phyloP scores from a whole-genome alignment of 2,888 invertebrate genomes.

The Sminthurides aquaticus region DNA sequence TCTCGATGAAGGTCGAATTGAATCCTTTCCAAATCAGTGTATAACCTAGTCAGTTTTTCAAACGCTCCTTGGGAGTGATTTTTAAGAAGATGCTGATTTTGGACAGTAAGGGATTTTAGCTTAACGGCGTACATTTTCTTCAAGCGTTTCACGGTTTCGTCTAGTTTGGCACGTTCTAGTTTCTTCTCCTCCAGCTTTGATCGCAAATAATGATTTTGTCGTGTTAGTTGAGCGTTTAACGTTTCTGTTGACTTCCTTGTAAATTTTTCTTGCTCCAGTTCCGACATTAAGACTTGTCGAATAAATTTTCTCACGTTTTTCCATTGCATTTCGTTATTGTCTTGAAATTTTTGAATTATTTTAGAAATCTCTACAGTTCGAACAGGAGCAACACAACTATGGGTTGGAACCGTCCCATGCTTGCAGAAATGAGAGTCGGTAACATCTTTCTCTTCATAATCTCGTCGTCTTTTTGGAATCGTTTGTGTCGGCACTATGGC shows the following conservation, averaged over 20 bases:
- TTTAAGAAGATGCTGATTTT: conserved; percentile 6
- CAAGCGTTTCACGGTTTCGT: conserved; percentile 3
- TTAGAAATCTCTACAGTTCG: not conserved
- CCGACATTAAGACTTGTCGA: conserved; percentile 7
- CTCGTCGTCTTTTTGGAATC: no score
- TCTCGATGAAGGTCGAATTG: conserved; percentile 2
- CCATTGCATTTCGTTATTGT: conserved; percentile 13
- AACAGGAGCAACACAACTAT: no score
- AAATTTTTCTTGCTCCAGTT: conserved; percentile 16
- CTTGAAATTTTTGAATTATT: not conserved
- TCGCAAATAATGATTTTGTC: conserved; percentile 14
- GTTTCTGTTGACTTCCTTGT: conserved; percentile 6
- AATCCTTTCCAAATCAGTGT: conserved; percentile 12
- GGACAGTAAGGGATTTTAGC: not conserved
- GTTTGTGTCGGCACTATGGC: no score
- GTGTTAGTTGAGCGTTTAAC: conserved; percentile 4
- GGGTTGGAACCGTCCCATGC: no score
- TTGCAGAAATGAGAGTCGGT: no score
- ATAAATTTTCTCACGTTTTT: conserved; percentile 11
- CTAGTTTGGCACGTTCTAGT: not conserved
- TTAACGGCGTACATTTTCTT: not conserved
- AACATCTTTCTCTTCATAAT: no score
- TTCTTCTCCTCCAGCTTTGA: conserved; percentile 13
- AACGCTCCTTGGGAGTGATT: conserved; percentile 3
- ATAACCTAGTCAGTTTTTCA: conserved; percentile 7